These are phyloP conservation scores for Gastracanthus pulcherrimus DNA, from an alignment of 2,888 invertebrate genomes.

Conservation along the genomic window DNA sequence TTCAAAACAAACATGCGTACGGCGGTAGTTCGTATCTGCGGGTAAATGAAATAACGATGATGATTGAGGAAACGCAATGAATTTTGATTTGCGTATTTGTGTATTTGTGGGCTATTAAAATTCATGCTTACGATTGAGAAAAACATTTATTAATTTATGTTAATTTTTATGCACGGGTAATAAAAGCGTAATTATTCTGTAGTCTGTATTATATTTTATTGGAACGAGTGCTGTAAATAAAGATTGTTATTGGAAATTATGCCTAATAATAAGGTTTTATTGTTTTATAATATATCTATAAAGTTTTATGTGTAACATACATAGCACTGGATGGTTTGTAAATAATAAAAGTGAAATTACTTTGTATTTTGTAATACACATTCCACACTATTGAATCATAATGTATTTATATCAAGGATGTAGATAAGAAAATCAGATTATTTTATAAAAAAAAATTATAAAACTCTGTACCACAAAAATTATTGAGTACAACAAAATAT, in stretches of 20 bases:
- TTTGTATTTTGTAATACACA: slow-evolving; percentile 5
- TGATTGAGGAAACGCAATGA: background rate
- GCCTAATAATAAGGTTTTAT: background rate
- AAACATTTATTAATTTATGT: background rate
- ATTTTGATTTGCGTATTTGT: background rate
- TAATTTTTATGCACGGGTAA: background rate
- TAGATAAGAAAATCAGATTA: background rate
- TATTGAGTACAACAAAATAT: no score
- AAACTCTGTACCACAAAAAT: no score
- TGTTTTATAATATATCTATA: background rate
- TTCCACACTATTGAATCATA: background rate
- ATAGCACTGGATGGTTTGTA: background rate
- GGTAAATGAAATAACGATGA: background rate
- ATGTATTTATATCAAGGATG: background rate
- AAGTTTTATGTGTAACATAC: background rate
- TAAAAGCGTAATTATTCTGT: background rate
- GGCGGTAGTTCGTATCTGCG: background rate
- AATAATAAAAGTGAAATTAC: slow-evolving; percentile 23
- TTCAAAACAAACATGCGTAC: slow-evolving; percentile 15
- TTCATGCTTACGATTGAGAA: background rate
- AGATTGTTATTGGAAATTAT: background rate
- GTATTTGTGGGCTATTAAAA: no score
- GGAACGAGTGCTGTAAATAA: background rate
- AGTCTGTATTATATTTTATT: background rate
- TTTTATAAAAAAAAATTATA: background rate